Conservation (phyloP, 64 coral and sea anemone species). For the Dendronephthya gigantea region DNA sequence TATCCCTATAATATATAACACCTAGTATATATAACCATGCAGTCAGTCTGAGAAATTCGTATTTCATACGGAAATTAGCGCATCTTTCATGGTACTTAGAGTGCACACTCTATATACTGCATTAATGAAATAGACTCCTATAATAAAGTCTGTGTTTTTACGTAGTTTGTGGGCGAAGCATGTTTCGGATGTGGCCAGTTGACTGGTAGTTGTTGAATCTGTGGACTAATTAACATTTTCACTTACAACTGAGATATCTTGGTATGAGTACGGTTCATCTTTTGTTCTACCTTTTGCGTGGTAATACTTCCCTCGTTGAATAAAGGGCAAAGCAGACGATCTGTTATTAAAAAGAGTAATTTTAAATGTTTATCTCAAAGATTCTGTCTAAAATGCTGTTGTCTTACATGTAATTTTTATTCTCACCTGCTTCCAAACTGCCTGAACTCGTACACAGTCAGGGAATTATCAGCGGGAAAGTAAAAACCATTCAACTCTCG, state of each 20-base stretch:
- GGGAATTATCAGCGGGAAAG: slow-evolving; percentile 68
- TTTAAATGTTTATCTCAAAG: background rate
- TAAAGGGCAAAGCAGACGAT: slow-evolving; percentile 86
- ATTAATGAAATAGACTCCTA: no score
- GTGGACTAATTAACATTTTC: background rate
- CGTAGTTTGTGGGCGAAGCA: no score
- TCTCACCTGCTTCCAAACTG: slow-evolving; percentile 89
- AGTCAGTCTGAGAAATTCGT: no score
- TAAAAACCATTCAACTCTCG: slow-evolving; percentile 93
- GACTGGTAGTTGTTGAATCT: no score
- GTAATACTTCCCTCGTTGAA: slow-evolving; percentile 64
- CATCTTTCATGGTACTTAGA: background rate
- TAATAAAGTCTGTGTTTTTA: no score
- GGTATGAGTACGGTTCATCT: slow-evolving; percentile 51
- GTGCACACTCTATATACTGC: background rate
- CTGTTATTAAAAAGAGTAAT: slow-evolving; percentile 8
- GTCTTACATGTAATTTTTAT: background rate
- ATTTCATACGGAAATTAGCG: background rate
- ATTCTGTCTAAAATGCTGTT: no score
- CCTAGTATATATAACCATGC: no score
- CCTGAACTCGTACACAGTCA: slow-evolving; percentile 91
- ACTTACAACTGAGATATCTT: slow-evolving; percentile 61
- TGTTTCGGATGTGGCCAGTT: no score
- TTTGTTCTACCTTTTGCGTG: slow-evolving; percentile 57
- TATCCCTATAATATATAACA: no score